A percentile compares a stretch with the other conserved stretches of the same genome.
Evolutionary conservation across 2,888 invertebrate genomes (phyloP).

Genomic region (Hetaerina titia): DNA sequence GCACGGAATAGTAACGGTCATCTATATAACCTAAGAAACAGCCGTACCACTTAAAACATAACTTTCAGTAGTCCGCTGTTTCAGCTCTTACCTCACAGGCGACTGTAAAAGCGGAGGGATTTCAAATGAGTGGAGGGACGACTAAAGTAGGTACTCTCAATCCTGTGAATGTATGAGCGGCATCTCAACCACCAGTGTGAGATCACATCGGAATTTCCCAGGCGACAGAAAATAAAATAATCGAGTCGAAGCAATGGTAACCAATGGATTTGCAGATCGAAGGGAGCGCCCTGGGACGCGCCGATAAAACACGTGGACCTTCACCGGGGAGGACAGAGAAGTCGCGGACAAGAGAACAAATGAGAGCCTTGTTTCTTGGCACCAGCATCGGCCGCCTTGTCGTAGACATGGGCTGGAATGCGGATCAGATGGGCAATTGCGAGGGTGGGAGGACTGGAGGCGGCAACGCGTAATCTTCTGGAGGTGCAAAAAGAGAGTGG

Average conservation of each 20-base stretch:
- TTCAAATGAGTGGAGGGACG: too few species aligned
- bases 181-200: not conserved
- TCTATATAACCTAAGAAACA: too few species aligned
- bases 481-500: not conserved
- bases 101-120: too few species aligned
- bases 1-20: too few species aligned
- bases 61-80: too few species aligned
- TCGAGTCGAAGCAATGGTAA: not conserved
- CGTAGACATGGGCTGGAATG: not conserved
- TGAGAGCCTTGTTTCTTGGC: constrained; percentile 32
- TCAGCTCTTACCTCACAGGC: too few species aligned
- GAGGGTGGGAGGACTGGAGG: not conserved
- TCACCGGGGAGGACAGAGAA: not conserved
- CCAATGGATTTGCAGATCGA: not conserved
- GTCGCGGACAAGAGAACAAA: constrained; percentile 1
- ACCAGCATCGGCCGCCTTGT: not conserved
- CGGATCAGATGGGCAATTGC: not conserved
- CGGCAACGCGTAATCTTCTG: not conserved
- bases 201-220: not conserved
- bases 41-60: too few species aligned
- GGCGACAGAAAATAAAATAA: not conserved
- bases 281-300: not conserved
- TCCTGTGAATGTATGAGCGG: not conserved
- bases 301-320: not conserved
- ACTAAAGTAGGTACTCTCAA: too few species aligned